A percentile compares a stretch with the other conserved stretches of the same genome.
These are phyloP conservation scores for Platycheirus albimanus DNA, from an alignment of 2,888 invertebrate genomes.

Conservation along the genomic window DNA sequence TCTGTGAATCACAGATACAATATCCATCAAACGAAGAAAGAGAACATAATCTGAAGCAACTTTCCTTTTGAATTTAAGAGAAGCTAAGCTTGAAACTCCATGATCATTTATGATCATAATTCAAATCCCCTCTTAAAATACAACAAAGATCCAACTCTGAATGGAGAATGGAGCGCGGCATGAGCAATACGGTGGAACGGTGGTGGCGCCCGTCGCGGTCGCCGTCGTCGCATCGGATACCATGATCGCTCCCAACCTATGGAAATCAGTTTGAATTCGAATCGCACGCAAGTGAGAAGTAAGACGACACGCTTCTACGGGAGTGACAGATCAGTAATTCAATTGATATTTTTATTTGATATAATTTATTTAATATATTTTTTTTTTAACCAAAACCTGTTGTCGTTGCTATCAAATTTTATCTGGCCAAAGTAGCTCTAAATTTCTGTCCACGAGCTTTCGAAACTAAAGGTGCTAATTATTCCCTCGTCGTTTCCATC, in stretches of 20 bases:
- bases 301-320: slow-evolving; percentile 47
- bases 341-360: background rate
- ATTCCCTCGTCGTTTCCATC: slow-evolving; percentile 24
- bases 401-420: slow-evolving; percentile 62
- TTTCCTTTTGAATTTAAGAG: slow-evolving; percentile 55
- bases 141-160: slow-evolving; percentile 2
- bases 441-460: slow-evolving; percentile 46
- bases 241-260: slow-evolving; percentile 31
- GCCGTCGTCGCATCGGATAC: slow-evolving; percentile 13
- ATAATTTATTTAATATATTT: background rate
- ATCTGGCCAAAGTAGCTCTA: slow-evolving; percentile 36
- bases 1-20: too few species aligned
- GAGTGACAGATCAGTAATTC: slow-evolving; percentile 42
- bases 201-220: background rate
- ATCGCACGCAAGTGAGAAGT: slow-evolving; percentile 62
- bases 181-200: too few species aligned
- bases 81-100: slow-evolving; percentile 33
- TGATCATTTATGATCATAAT: background rate
- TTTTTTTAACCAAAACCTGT: slow-evolving; percentile 34
- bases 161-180: slow-evolving; percentile 20
- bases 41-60: slow-evolving; percentile 14
- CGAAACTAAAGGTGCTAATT: slow-evolving; percentile 66
- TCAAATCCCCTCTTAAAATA: slow-evolving; percentile 17
- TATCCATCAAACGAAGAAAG: background rate
- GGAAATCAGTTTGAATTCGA: slow-evolving; percentile 66